Percentiles rank a stretch among this genome's conserved stretches.
phyloP scores from a whole-genome alignment of 2,113 vertebrate genomes.

The Ursus arctos region DNA sequence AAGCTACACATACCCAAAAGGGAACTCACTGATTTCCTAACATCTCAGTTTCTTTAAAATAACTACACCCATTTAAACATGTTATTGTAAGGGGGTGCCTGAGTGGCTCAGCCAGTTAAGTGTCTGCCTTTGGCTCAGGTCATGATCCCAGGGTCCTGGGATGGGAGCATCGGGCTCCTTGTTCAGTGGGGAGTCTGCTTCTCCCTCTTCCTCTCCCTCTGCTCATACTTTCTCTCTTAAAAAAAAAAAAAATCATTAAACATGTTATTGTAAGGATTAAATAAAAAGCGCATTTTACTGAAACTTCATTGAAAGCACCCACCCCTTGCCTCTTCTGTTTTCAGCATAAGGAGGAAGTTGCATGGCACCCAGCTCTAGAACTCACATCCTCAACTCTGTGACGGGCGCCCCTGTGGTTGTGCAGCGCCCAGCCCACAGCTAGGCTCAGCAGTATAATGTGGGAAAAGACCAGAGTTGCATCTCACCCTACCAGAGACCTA shows the following conservation, averaged over 20 bases:
- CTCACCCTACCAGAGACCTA: neutral
- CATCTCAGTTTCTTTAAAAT: neutral
- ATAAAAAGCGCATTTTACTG: neutral
- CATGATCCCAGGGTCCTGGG: too few species aligned
- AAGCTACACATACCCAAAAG: neutral
- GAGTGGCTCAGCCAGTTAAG: too few species aligned
- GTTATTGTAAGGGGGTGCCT: neutral
- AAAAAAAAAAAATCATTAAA: neutral
- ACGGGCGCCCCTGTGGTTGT: fast-evolving
- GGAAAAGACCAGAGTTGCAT: too few species aligned
- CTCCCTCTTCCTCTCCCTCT: too few species aligned
- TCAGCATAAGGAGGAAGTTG: neutral
- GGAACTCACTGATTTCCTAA: neutral
- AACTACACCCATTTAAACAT: neutral
- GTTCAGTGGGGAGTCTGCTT: too few species aligned
- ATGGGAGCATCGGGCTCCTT: too few species aligned
- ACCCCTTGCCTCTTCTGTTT: neutral
- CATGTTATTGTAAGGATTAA: neutral
- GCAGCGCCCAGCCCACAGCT: neutral
- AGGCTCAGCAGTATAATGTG: fast-evolving
- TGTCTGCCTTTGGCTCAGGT: too few species aligned
- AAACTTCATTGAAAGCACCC: neutral
- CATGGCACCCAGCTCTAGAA: too few species aligned
- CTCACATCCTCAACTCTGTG: neutral
- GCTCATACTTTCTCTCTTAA: too few species aligned